Evolutionary conservation across 2,888 invertebrate genomes (phyloP).

Genomic region (Mythimna ferrago): DNA sequence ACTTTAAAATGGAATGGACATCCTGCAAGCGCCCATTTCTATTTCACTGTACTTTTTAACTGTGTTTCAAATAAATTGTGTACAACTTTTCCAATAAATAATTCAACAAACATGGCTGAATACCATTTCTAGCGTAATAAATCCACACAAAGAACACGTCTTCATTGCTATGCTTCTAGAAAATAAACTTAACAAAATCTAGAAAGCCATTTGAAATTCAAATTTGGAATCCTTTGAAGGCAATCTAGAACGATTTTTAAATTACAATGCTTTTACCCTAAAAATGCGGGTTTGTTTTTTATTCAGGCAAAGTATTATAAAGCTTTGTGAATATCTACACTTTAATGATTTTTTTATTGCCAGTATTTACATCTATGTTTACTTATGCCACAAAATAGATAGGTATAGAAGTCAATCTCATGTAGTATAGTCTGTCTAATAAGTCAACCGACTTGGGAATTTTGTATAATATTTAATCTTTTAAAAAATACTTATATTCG

Average conservation of each 20-base stretch:
- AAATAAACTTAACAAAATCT: constrained; percentile 51
- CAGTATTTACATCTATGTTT: not conserved
- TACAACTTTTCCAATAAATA: constrained; percentile 11
- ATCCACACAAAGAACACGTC: constrained; percentile 12
- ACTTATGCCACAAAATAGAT: too few species aligned
- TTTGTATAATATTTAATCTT: too few species aligned
- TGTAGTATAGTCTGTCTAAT: too few species aligned
- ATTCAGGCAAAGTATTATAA: constrained; percentile 18
- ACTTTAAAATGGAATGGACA: constrained; percentile 2
- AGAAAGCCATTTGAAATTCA: constrained; percentile 58
- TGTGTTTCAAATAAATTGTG: not conserved
- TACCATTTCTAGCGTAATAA: constrained; percentile 5
- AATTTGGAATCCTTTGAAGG: constrained; percentile 61
- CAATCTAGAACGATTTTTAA: constrained; percentile 53
- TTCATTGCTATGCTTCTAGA: constrained; percentile 49
- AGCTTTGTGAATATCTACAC: not conserved
- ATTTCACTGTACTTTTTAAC: not conserved
- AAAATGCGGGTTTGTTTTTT: constrained; percentile 10
- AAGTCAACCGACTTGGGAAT: too few species aligned
- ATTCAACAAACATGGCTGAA: constrained; percentile 7
- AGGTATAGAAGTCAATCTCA: too few species aligned
- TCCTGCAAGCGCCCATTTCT: constrained; percentile 1
- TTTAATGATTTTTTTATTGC: not conserved
- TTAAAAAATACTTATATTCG: too few species aligned
- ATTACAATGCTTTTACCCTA: constrained; percentile 35